Base-by-base conservation (phyloP, 2,888 invertebrate species). In the Autographa gamma region DNA sequence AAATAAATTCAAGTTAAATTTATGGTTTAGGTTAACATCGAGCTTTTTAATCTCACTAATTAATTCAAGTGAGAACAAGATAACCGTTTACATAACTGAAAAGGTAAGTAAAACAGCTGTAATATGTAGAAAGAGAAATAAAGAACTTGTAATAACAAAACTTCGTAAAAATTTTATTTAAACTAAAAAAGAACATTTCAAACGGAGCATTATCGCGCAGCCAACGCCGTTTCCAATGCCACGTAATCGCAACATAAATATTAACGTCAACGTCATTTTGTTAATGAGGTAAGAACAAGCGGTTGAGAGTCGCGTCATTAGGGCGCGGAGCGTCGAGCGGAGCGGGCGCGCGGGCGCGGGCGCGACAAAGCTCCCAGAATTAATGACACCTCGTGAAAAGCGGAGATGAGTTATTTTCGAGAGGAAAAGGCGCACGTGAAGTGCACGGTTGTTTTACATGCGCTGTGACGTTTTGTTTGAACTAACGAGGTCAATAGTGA, bases 361-460 rank as follows among this genome's bases (percentile, higher is more conserved):
- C 76, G 86, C 86, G 84, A 91, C 91, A 92, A 92, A 93, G 91
- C 89, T 85, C 79, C 80, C 86, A 85, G 91, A 92, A 93, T 93
- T 95, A 95, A 94, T 95, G 94, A 94, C 93, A 94, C 93, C 93
- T 92, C 91, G 90, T 92, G 93, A 93, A 93, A 93, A 92, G 92
- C 88, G 91, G 93, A 92, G 95, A 95, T 95, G 95, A 95, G 95
- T 94, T 95, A 94, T 94, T 94, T 95, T 94, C 90, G 93, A 95
- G 95, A 93, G 94, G 92, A 95, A 95, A 95, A 95, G 94, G 95
- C 94, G 90, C 92, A 91, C 93, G 93, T 90, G 89, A 90, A 94
- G 93, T 93, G 91, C 86, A 88, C 90, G 93, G 89, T 94, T 95
- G 94, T 95, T 94, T 92, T 92, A 93, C 92, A 92, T 87, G 87